Evolutionary conservation across 2,797 vertebrate genomes (phyloP), one percentile per base, ranked within the genome.

Genomic region (Ambastaia sidthimunki): DNA sequence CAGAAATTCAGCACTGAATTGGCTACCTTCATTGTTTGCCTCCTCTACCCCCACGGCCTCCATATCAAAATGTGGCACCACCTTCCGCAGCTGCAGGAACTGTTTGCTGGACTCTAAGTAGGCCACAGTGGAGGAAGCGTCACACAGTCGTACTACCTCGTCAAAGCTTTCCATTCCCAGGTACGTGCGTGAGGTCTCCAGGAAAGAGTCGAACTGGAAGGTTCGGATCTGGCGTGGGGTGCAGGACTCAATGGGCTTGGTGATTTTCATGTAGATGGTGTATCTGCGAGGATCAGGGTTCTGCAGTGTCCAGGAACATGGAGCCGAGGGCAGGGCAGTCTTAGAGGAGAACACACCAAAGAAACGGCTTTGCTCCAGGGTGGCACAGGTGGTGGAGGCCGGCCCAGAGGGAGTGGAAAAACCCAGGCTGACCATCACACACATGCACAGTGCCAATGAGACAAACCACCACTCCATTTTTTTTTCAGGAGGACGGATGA

Each of bases 161-260:
- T 99, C 97, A 0, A 99, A 99, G 91, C 97, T 98, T 92, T 99
- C 98, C 96, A 98, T 95, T 23, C 98, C 98, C 94, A 99, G 89
- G 93, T 97, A 99, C 82, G 98, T 98, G 84, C 97, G 96, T 0
- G 97, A 98, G 52, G 97, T 98, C 91, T 97, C 96, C 77, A 99
- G 94, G 91, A 99, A 99, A 15, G 97, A 99, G 91, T 99, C 98
- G 0, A 98, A 99, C 89, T 99, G 98, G 92, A 97, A 98, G 90
- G 98, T 98, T 71, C 91, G 95, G 86, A 99, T 92, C 79, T 95
- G 96, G 85, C 96, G 94, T 1, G 94, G 94, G 72, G 92, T 85
- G 54, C 95, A 93, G 85, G 95, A 85, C 48, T 93, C 89, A 0
- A 93, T 89, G 0, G 96, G 96, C 87, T 99, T 99, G 87, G 95